Evolutionary conservation across 2,888 invertebrate species (phyloP).

Genomic region (Monochamus alternatus): DNA sequence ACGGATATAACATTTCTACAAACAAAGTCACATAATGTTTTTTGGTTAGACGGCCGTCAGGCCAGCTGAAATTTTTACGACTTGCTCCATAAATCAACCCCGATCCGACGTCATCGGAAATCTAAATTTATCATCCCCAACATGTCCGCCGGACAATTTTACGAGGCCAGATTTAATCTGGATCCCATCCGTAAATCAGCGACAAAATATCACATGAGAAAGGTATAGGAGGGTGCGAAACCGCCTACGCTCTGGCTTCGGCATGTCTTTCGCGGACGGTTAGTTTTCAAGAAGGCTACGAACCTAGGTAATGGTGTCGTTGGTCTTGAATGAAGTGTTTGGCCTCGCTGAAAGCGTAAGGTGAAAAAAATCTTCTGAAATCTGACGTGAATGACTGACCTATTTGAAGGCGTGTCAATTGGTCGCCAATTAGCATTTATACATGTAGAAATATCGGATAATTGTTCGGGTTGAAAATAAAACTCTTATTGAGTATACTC

Average conservation of each 20-base stretch:
- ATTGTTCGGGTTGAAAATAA: too few species aligned
- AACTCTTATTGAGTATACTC: too few species aligned
- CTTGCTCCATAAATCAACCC: slow-evolving; percentile 10
- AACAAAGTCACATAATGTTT: not conserved
- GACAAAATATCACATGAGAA: slow-evolving; percentile 10
- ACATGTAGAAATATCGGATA: too few species aligned
- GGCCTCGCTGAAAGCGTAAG: not conserved
- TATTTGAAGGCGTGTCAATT: too few species aligned
- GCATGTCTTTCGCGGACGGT: not conserved
- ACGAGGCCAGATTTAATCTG: slow-evolving; percentile 16
- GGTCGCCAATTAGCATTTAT: too few species aligned
- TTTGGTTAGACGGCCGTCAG: not conserved
- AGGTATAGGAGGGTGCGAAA: not conserved
- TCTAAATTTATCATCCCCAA: slow-evolving; percentile 15
- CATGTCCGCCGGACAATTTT: slow-evolving; percentile 18
- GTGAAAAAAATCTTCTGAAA: too few species aligned
- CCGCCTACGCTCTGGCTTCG: not conserved
- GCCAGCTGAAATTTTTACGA: not conserved
- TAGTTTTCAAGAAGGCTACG: not conserved
- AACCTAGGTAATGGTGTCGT: not conserved
- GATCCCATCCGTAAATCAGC: slow-evolving; percentile 15
- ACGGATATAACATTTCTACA: too few species aligned
- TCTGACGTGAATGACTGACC: too few species aligned
- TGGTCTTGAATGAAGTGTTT: not conserved
- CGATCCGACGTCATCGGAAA: slow-evolving; percentile 9